A percentile compares a stretch with the other conserved stretches of the same genome.
These are phyloP conservation scores for Amblyopsis rosae DNA, from an alignment of 2,113 vertebrate genomes.

Conservation along the genomic window DNA sequence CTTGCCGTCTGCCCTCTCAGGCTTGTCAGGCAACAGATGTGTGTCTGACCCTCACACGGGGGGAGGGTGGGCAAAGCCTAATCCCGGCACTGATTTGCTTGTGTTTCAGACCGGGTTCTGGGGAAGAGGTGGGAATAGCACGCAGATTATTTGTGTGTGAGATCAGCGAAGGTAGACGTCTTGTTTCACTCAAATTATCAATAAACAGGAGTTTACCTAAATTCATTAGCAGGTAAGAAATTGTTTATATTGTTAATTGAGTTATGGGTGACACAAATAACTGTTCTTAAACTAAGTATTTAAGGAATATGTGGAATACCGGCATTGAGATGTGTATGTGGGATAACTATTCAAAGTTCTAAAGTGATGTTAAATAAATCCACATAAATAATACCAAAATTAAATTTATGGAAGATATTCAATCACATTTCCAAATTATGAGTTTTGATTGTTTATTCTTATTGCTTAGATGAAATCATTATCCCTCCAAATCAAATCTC, in stretches of 20 bases:
- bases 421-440: too few species aligned
- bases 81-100: conserved; percentile 71
- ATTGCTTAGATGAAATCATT: too few species aligned
- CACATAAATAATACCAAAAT: too few species aligned
- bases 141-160: conserved; percentile 33
- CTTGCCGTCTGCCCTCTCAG: conserved; percentile 4
- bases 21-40: conserved; percentile 67
- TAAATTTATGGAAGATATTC: too few species aligned
- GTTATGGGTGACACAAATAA: too few species aligned
- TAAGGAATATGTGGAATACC: neutral
- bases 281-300: neutral
- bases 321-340: too few species aligned
- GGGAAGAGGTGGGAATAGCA: conserved; percentile 34
- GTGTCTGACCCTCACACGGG: conserved; percentile 47
- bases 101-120: conserved; percentile 58
- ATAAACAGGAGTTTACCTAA: conserved; percentile 15
- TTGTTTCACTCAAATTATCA: conserved; percentile 1
- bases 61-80: conserved; percentile 66
- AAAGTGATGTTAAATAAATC: too few species aligned
- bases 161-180: conserved; percentile 12
- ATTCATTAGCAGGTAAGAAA: conserved; percentile 53
- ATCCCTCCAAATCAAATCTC: too few species aligned
- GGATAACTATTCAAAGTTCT: too few species aligned
- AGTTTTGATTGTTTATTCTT: too few species aligned
- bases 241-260: too few species aligned